These are phyloP conservation scores for Eupsilia transversa DNA, from an alignment of 2,888 invertebrate species.

Conservation along the genomic window DNA sequence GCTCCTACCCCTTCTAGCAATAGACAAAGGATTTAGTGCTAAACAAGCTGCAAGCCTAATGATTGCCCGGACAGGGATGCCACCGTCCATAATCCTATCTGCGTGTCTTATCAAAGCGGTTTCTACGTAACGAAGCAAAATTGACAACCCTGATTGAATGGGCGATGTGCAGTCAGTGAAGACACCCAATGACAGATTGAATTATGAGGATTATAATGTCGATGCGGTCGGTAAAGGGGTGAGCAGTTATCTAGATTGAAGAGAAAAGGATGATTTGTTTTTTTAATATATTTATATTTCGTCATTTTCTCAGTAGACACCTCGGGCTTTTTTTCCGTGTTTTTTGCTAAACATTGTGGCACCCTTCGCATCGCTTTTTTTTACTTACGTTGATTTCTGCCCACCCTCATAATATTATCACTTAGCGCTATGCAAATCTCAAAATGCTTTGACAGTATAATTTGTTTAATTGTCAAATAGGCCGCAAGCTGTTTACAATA, in stretches of 20 bases:
- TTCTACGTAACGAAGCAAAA: conserved; percentile 79
- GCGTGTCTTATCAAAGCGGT: conserved; percentile 87
- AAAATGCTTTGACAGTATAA: conserved; percentile 68
- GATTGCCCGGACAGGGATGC: conserved; percentile 73
- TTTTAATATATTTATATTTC: not conserved
- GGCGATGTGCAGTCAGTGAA: conserved; percentile 59
- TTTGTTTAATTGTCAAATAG: conserved; percentile 73
- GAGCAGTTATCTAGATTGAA: not conserved
- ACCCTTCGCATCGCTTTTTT: no score
- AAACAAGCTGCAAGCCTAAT: conserved; percentile 79
- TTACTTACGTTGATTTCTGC: conserved; percentile 1
- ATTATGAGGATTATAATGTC: conserved; percentile 54
- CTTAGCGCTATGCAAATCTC: conserved; percentile 67
- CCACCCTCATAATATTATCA: conserved; percentile 61
- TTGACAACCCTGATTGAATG: conserved; percentile 81
- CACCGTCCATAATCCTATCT: conserved; percentile 80
- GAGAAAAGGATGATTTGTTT: not conserved
- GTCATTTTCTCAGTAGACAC: no score
- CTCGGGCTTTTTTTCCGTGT: no score
- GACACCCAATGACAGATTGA: conserved; percentile 61
- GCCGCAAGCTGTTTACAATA: conserved; percentile 66
- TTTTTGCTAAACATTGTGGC: no score
- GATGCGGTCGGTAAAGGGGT: conserved; percentile 21
- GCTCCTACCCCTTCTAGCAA: conserved; percentile 70
- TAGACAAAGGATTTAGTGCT: conserved; percentile 83